phyloP scores from a whole-genome alignment of 1,140 invertebrate species.

The Tetraneura akinire region DNA sequence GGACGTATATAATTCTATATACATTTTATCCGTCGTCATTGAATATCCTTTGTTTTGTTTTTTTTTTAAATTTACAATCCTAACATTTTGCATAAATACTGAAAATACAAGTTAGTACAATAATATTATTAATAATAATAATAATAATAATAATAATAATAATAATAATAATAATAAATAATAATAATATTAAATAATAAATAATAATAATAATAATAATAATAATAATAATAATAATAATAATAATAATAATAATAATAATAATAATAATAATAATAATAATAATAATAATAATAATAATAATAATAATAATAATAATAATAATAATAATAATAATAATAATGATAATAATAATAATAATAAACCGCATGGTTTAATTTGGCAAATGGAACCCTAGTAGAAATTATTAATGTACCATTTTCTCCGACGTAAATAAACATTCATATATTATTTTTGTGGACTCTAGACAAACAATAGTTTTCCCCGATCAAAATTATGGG shows the following conservation, averaged over 20 bases:
- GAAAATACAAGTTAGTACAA: background rate
- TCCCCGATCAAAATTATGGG: too few relatives aligned
- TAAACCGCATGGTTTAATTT: background rate
- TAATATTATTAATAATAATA: background rate
- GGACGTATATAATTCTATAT: background rate
- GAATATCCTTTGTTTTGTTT: conserved; percentile 21
- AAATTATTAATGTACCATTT: background rate
- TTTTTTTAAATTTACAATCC: conserved; percentile 12
- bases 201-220: too few relatives aligned
- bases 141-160: background rate
- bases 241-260: too few relatives aligned
- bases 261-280: too few relatives aligned
- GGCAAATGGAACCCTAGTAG: conserved; percentile 6
- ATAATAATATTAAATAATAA: too few relatives aligned
- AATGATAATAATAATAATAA: too few relatives aligned
- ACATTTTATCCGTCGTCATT: conserved; percentile 12
- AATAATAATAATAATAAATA: too few relatives aligned
- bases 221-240: too few relatives aligned
- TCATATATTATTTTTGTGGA: background rate
- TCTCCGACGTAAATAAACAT: background rate
- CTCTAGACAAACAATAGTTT: background rate
- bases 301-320: too few relatives aligned
- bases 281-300: too few relatives aligned
- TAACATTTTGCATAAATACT: background rate
- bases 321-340: too few relatives aligned